Evolutionary conservation across 2,888 invertebrate genomes (phyloP).

Genomic region (Platynereis dumerilii): DNA sequence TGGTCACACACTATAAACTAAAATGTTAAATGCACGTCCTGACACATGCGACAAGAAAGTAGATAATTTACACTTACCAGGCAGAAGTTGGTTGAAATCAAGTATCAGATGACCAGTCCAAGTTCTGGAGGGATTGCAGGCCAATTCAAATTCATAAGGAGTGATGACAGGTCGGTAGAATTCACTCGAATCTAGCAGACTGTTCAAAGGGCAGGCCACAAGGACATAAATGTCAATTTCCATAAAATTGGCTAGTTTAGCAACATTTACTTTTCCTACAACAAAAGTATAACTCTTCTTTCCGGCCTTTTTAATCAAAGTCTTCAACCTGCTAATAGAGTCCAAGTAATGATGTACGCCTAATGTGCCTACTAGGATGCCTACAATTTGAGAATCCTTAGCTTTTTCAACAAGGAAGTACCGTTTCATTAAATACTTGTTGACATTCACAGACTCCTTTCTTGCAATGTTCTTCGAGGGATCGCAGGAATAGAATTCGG

Average conservation of each 20-base stretch:
- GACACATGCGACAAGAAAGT: no score
- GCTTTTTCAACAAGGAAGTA: conserved; percentile 87
- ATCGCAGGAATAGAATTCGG: conserved; percentile 60
- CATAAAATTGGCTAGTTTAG: conserved; percentile 93
- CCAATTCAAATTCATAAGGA: conserved; percentile 87
- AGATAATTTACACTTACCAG: no score
- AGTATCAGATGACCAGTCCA: conserved; percentile 71
- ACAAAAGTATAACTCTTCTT: conserved; percentile 91
- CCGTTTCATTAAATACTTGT: conserved; percentile 77
- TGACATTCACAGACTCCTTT: conserved; percentile 52
- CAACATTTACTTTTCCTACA: conserved; percentile 92
- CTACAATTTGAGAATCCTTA: conserved; percentile 86
- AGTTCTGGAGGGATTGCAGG: conserved; percentile 67
- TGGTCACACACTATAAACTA: no score
- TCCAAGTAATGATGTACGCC: conserved; percentile 77
- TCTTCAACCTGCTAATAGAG: conserved; percentile 77
- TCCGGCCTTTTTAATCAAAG: conserved; percentile 75
- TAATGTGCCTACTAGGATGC: conserved; percentile 89
- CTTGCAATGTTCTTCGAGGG: conserved; percentile 44
- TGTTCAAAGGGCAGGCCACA: conserved; percentile 90
- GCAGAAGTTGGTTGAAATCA: conserved; percentile 78
- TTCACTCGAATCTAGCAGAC: conserved; percentile 79
- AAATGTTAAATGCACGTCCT: no score
- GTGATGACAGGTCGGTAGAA: conserved; percentile 90
- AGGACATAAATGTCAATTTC: conserved; percentile 90